Evolutionary conservation across 2,113 vertebrate genomes (phyloP), one percentile per base, ranked within the genome.

Genomic region (Aegithalos caudatus): DNA sequence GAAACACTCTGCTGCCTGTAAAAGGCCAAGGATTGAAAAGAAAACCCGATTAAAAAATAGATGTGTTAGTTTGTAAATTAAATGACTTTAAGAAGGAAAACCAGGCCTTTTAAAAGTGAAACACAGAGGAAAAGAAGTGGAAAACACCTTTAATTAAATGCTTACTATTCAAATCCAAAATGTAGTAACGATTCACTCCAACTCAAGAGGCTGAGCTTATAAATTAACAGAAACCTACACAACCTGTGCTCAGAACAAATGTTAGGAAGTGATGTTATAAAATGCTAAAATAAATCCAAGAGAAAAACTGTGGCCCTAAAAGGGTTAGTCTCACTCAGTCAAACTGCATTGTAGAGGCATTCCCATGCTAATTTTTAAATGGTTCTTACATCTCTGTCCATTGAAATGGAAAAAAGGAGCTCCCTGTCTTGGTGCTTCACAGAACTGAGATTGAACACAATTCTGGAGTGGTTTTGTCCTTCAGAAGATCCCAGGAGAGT

Each of bases 361-460:
- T 83, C 53, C 54, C 20, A 69, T 44, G 65, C 15, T 66, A 69
- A 70, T 91, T 86, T 79, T 45, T 8, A 70, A 66, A 64, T 11
- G 27, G 56, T 50, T 89, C 98, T 97, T 97, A 99, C 99, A 92
- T 99, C 98, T 97, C 99, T 97, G 96, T 99, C 99, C 99, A 99
- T 99, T 66, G 99, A 99, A 24, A 98, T 99, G 96, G 99, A 99
- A 94, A 99, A 86, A 48, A 99, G 98, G 44, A 99, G 97, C 80
- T 99, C 98, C 37, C 73, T 97, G 89, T 96, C 98, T 48, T 98
- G 97, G 12, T 91, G 94, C 19, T 93, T 93, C 64, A 99, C 79
- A 1, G 98, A 98, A 81, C 98, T 99, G 90, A 98, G 95, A 90
- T 99, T 99, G 98, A 99, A 99, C 79, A 99, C 98, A 65, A 99